phyloP scores from a whole-genome alignment of 2,888 invertebrate genomes.

The Harmothoe impar region DNA sequence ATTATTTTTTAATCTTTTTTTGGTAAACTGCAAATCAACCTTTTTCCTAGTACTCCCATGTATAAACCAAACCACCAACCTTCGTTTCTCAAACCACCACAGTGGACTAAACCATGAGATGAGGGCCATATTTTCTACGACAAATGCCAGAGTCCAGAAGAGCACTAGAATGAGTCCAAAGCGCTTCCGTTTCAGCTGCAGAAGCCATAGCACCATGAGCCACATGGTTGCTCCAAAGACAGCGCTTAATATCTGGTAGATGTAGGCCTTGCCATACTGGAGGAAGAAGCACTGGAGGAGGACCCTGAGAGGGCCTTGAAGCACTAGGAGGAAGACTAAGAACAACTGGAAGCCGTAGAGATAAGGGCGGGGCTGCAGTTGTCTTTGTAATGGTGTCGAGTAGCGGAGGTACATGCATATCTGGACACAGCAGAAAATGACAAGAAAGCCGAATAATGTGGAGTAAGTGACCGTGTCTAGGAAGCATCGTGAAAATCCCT shows the following conservation, averaged over 20 bases:
- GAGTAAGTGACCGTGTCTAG: constrained; percentile 92
- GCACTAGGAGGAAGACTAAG: constrained; percentile 89
- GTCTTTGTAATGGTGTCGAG: constrained; percentile 88
- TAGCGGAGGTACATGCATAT: constrained; percentile 86
- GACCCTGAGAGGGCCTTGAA: constrained; percentile 89
- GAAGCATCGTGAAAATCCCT: constrained; percentile 94
- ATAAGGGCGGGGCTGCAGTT: constrained; percentile 87
- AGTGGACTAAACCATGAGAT: constrained; percentile 92
- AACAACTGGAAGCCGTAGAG: constrained; percentile 87
- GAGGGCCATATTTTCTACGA: constrained; percentile 93
- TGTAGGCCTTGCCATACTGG: constrained; percentile 72
- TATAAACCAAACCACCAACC: no score
- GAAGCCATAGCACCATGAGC: constrained; percentile 90
- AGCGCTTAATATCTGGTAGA: constrained; percentile 73
- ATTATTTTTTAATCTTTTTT: no score
- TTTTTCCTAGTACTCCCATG: constrained; percentile 89
- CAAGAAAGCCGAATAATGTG: constrained; percentile 89
- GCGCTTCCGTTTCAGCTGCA: constrained; percentile 91
- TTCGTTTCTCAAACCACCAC: constrained; percentile 96
- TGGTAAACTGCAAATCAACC: constrained; percentile 87
- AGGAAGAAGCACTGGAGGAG: constrained; percentile 89
- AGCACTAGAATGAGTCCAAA: constrained; percentile 92
- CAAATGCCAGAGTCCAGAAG: constrained; percentile 95
- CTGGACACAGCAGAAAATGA: constrained; percentile 89
- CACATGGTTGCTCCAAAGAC: constrained; percentile 85